Percentiles rank a stretch among this genome's conserved stretches.
Evolutionary conservation across 2,113 vertebrate species (phyloP).

Genomic region (Artemisiospiza belli): DNA sequence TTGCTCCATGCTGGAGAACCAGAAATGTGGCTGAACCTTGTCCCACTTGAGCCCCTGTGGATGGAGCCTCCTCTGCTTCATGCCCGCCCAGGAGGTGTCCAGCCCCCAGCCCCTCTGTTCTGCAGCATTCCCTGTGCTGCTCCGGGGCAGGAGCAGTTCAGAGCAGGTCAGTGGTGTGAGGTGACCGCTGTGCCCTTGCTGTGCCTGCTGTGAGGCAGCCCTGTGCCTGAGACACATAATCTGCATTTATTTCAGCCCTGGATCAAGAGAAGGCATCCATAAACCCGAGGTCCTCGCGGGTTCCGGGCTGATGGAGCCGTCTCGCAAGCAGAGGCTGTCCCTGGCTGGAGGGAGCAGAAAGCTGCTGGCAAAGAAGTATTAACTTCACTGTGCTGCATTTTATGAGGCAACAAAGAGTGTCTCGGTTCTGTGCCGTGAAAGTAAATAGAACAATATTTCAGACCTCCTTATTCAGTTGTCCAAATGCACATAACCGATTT

Average conservation of each 20-base stretch:
- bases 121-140: fast-evolving
- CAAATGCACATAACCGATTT: slow-evolving; percentile 65
- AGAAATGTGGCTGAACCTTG: not conserved
- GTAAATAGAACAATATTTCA: slow-evolving; percentile 71
- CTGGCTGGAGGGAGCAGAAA: slow-evolving; percentile 37
- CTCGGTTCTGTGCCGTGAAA: slow-evolving; percentile 67
- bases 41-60: fast-evolving
- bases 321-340: not conserved
- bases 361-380: slow-evolving; percentile 57
- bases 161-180: not conserved
- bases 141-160: not conserved
- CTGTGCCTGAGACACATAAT: fast-evolving
- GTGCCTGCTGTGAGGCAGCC: not conserved
- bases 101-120: too few species aligned
- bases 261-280: not conserved
- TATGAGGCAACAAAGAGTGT: slow-evolving; percentile 64
- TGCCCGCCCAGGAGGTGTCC: fast-evolving
- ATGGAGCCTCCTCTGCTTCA: not conserved
- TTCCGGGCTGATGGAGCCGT: not conserved
- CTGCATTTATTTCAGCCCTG: not conserved
- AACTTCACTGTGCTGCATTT: slow-evolving; percentile 62
- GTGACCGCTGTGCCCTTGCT: not conserved
- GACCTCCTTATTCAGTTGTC: slow-evolving; percentile 67
- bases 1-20: not conserved
- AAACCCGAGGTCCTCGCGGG: not conserved